Evolutionary conservation across 2,113 vertebrate genomes (phyloP), one percentile per base, ranked within the genome.

Genomic region (Acinonyx jubatus): DNA sequence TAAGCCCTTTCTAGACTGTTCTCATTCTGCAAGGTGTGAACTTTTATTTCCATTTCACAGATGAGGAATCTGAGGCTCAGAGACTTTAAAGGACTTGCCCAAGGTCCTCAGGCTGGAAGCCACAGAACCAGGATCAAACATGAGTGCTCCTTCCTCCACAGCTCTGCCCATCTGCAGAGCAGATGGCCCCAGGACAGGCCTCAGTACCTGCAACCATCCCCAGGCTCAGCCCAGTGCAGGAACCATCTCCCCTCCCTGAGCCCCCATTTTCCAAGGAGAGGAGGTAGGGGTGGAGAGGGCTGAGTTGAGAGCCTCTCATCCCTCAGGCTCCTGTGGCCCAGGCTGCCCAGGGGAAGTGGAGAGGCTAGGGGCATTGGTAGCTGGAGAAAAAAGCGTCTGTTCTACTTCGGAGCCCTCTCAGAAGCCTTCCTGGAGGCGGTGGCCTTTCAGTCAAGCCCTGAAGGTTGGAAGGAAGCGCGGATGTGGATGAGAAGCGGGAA

Each of bases 381-480:
- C 12, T 38, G 79, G 88, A 87, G 31, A 5, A 41, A 52, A 68
- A 66, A 79, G 57, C 18, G 16, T 71, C 41, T 74, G 33, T 80
- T 82, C 80, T 18, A 73, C 45, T 50, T 5, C 63, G 57, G 57
- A 55, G 41, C 3, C 41, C 36, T 73, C 71, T 29, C 15, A 65
- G 73, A 68, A 57, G 71, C 31, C 93, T 91, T 89, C 84, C 89
- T 18, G 89, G 73, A 63, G 57, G 71, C 93, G 89, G 87, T 15
- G 79, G 82, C 65, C 80, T 95, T 79, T 65, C 36, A 48, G 85
- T 14, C 31, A 81, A 14, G 16, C 48, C 91, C 61, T 23, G 48
- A 81, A 84, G 52, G 66, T 27, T n/a, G 38, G 50, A 80, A 74
- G 45, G 66, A 90, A 82, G 38, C 61, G 23, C 12, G 5, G 3